A percentile compares a stretch with the other conserved stretches of the same genome.
phyloP scores from a whole-genome alignment of 2,113 vertebrate species.

The Jaculus jaculus region DNA sequence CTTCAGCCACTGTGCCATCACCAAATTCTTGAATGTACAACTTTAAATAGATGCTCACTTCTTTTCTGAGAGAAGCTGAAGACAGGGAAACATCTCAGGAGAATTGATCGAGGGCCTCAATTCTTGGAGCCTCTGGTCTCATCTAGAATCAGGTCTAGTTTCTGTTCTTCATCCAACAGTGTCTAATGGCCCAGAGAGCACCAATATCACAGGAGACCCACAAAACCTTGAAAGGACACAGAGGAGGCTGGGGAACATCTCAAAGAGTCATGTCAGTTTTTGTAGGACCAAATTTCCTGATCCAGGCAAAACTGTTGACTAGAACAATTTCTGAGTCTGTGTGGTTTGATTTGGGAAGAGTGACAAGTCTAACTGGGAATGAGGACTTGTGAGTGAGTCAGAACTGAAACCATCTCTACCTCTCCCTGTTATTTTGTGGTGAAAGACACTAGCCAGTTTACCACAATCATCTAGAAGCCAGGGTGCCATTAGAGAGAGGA shows the following conservation, averaged over 20 bases:
- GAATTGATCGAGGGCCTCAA: background rate
- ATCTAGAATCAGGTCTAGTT: background rate
- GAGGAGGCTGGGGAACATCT: background rate
- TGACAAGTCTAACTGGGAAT: background rate
- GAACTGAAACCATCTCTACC: background rate
- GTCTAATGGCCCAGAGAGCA: background rate
- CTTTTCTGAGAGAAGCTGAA: background rate
- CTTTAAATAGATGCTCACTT: background rate
- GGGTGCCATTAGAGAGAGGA: background rate
- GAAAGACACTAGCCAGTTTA: background rate
- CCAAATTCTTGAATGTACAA: background rate
- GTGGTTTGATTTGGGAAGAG: slow-evolving; percentile 3
- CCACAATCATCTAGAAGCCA: background rate
- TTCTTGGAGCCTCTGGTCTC: background rate
- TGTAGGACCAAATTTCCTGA: background rate
- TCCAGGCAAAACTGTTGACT: background rate
- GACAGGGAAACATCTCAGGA: background rate
- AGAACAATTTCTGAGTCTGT: background rate
- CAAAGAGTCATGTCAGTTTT: background rate
- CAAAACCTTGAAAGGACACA: background rate
- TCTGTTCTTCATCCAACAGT: background rate
- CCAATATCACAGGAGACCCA: background rate
- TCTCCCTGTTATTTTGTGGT: background rate
- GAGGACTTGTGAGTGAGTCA: background rate
- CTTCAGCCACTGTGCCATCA: no score